Evolutionary conservation across 2,888 invertebrate species (phyloP).

Genomic region (Bugula neritina): DNA sequence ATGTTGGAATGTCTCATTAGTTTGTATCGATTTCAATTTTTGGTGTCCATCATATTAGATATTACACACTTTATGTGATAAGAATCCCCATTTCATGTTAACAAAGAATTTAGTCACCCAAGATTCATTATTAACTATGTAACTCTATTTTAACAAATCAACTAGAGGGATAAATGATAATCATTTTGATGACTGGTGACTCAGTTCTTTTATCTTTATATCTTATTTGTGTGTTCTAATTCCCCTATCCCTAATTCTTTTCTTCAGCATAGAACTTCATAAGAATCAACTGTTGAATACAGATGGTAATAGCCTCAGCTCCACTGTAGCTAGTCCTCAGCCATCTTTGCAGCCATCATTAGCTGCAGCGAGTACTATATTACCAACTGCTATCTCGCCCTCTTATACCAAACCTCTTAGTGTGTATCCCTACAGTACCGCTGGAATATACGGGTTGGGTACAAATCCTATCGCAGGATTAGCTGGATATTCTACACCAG

Average conservation of each 20-base stretch:
- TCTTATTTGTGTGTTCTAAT: slow-evolving; percentile 6
- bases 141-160: background rate
- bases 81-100: background rate
- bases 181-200: too few species aligned
- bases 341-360: slow-evolving; percentile 16
- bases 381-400: slow-evolving; percentile 20
- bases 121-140: background rate
- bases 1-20: too few species aligned
- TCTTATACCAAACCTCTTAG: slow-evolving; percentile 22
- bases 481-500: background rate
- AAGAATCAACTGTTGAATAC: slow-evolving; percentile 27
- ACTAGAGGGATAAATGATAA: background rate
- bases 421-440: slow-evolving; percentile 11
- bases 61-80: too few species aligned
- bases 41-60: too few species aligned
- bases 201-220: background rate
- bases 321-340: slow-evolving; percentile 9
- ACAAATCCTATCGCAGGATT: background rate
- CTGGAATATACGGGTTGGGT: background rate
- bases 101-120: background rate
- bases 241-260: slow-evolving; percentile 15
- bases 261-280: slow-evolving; percentile 28
- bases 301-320: background rate
- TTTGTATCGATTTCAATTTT: too few species aligned
- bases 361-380: slow-evolving; percentile 3